phyloP scores from a whole-genome alignment of 2,797 vertebrate genomes.

The Tinamus major region DNA sequence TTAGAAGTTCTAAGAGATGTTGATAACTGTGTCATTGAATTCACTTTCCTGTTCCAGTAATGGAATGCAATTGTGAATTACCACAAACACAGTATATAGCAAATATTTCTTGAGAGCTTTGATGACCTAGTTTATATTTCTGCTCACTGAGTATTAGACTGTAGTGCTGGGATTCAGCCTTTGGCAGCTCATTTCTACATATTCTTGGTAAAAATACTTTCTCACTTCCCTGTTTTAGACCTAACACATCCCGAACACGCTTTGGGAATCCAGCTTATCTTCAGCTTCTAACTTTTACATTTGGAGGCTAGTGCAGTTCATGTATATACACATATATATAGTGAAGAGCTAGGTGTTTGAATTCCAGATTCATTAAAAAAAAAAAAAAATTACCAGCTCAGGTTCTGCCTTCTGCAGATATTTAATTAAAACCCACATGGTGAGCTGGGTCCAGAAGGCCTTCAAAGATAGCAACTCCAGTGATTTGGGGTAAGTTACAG shows the following conservation, averaged over 20 bases:
- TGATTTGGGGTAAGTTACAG: not conserved
- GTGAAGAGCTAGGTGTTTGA: not conserved
- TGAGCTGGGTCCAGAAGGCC: not conserved
- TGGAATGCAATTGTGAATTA: not conserved
- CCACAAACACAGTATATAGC: not conserved
- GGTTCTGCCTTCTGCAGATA: not conserved
- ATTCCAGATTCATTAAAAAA: not conserved
- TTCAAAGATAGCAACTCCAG: not conserved
- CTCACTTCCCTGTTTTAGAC: not conserved
- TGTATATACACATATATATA: not conserved
- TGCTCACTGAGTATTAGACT: not conserved
- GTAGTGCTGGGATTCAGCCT: not conserved
- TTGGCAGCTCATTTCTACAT: not conserved
- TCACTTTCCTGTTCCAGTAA: not conserved
- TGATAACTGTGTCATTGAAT: not conserved
- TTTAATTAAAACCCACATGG: not conserved
- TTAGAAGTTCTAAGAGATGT: not conserved
- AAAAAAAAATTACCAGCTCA: not conserved
- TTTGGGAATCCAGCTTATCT: not conserved
- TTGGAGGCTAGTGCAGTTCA: not conserved
- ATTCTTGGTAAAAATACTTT: not conserved
- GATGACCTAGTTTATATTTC: not conserved
- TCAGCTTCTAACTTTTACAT: not conserved
- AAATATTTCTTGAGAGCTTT: not conserved
- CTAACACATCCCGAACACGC: not conserved